Percentiles rank a stretch among this genome's conserved stretches.
Evolutionary conservation across 2,113 vertebrate genomes (phyloP).

Genomic region (Myrmecobius fasciatus): DNA sequence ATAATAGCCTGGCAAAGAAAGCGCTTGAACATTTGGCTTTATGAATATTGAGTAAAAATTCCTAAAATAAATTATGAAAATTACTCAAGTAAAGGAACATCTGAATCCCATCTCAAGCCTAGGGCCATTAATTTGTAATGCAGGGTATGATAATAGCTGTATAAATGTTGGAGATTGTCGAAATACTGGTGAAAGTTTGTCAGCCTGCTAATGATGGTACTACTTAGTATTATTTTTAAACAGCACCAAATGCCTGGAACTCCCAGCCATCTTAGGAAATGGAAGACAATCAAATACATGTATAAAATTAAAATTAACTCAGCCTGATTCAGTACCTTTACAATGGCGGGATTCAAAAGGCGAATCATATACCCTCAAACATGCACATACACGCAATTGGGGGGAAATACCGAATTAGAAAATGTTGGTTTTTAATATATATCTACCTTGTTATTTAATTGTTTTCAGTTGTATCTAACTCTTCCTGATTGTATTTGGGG

Average conservation of each 20-base stretch:
- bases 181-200: constrained; percentile 23
- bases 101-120: constrained; percentile 61
- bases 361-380: background rate
- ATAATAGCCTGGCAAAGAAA: constrained; percentile 51
- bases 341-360: background rate
- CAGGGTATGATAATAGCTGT: constrained; percentile 37
- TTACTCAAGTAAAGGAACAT: constrained; percentile 57
- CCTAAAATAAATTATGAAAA: constrained; percentile 73
- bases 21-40: constrained; percentile 67
- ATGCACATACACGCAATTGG: background rate
- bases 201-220: background rate
- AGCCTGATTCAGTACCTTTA: background rate
- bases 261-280: background rate
- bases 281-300: background rate
- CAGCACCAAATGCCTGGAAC: background rate
- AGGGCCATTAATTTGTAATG: constrained; percentile 69
- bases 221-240: background rate
- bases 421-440: constrained; percentile 21
- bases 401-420: background rate
- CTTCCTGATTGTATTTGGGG: no score
- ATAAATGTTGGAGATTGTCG: constrained; percentile 26
- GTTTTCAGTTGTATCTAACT: background rate
- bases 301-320: background rate
- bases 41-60: constrained; percentile 72
- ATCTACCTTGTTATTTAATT: background rate